Base-by-base conservation (phyloP, 2,888 invertebrate species). In the Itoplectis maculator region DNA sequence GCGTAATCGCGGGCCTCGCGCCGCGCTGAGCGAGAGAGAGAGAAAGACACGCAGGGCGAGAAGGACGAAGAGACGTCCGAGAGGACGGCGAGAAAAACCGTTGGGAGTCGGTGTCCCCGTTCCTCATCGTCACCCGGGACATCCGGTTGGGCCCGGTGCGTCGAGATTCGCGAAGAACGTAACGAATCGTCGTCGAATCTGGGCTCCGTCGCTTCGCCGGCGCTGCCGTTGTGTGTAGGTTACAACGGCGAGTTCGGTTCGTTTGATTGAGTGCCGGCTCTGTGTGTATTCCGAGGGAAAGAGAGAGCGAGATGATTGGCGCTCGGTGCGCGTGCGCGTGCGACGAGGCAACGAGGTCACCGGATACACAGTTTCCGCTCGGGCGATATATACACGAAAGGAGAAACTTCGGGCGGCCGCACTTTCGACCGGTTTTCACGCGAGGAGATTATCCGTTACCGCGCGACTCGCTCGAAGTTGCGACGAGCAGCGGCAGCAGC, bases 301-400 rank as follows among this genome's bases (percentile, higher is more conserved):
- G 29, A 29, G 29, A 29, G n/a, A n/a, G n/a, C 29, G 29, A 2
- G 5, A 5, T 29, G 29, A 29, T 29, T 29, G 29, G 29, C 5
- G 29, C 3, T 29, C 5, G 29, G 29, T 29, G 29, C 29, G 13
- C 23, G 75, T 68, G 82, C 79, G 75, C 79, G 79, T 77, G 82
- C 77, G 82, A 70, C 61, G 80, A 77, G 75, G 79, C 83, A 87
- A 85, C 79, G 86, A 86, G 86, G 87, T 86, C 86, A 83, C 86
- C 87, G 87, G 87, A 87, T 87, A 85, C 82, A 82, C 84, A 76
- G 74, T 85, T 86, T 87, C 86, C 86, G 86, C 82, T 87, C 86
- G 82, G 81, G 63, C 82, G 56, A 83, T 73, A 77, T 65, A 79
- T 63, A 66, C 63, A n/a, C n/a, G n/a, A 69, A 73, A 82, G 82